Evolutionary conservation across 1,140 invertebrate genomes (phyloP).

Genomic region (Diprion similis): DNA sequence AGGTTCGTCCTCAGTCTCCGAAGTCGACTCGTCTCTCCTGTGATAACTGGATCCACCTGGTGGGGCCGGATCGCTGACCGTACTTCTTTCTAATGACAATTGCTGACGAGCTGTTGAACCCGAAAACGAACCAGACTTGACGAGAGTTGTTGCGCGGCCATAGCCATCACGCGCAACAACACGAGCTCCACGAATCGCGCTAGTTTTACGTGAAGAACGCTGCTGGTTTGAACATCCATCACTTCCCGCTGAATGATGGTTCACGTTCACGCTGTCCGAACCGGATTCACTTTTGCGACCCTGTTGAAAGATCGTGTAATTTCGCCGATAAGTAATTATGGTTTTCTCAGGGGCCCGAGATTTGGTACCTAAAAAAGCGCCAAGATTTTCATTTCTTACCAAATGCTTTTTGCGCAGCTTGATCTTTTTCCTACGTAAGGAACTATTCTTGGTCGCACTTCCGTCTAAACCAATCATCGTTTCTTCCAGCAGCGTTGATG

Average conservation of each 20-base stretch:
- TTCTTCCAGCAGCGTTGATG: slow-evolving; percentile 57
- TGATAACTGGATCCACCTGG: slow-evolving; percentile 43
- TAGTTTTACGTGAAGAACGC: slow-evolving; percentile 43
- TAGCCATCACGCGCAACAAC: slow-evolving; percentile 37
- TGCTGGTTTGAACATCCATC: slow-evolving; percentile 50
- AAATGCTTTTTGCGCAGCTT: slow-evolving; percentile 69
- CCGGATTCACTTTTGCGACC: slow-evolving; percentile 67
- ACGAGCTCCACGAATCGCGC: slow-evolving; percentile 37
- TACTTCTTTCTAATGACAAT: slow-evolving; percentile 62
- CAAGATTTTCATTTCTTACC: slow-evolving; percentile 47
- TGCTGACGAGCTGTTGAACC: slow-evolving; percentile 65
- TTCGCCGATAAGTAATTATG: slow-evolving; percentile 6
- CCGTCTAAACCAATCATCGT: slow-evolving; percentile 49
- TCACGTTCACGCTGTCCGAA: slow-evolving; percentile 60
- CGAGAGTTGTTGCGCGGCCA: slow-evolving; percentile 54
- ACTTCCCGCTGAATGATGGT: slow-evolving; percentile 52
- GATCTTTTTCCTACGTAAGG: slow-evolving; percentile 71
- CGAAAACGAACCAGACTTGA: slow-evolving; percentile 74
- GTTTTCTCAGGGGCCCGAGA: not conserved
- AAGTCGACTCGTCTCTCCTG: slow-evolving; percentile 45
- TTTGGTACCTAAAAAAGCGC: not conserved
- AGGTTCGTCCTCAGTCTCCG: slow-evolving; percentile 58
- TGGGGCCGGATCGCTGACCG: slow-evolving; percentile 68
- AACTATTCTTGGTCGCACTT: slow-evolving; percentile 58
- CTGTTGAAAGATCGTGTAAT: slow-evolving; percentile 32